Evolutionary conservation across 2,113 vertebrate species (phyloP).

Genomic region (Sylvia atricapilla): DNA sequence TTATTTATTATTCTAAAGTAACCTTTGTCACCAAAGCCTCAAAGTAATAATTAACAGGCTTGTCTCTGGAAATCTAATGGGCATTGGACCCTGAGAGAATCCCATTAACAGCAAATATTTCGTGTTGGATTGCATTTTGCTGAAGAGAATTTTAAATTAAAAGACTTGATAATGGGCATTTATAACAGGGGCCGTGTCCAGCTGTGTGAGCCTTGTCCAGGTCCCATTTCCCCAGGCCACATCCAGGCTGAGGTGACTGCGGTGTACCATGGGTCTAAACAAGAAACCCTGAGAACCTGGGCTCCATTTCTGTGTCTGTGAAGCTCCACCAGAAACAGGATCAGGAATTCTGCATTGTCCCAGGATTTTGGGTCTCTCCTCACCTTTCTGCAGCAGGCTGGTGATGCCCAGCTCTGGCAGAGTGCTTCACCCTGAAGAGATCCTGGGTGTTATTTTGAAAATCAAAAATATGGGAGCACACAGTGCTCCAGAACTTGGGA

Average conservation of each 20-base stretch:
- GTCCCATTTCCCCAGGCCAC: background rate
- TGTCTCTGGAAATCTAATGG: background rate
- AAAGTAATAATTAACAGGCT: background rate
- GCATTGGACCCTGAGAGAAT: background rate
- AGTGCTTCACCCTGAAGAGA: background rate
- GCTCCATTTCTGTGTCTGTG: background rate
- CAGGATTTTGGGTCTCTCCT: background rate
- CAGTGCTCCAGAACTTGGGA: background rate
- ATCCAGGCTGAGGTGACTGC: background rate
- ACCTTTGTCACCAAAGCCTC: background rate
- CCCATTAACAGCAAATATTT: background rate
- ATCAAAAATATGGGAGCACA: background rate
- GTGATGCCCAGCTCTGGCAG: background rate
- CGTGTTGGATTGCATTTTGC: background rate
- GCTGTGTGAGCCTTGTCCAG: too few species aligned
- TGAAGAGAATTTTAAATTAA: background rate
- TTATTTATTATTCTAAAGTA: background rate
- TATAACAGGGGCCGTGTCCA: too few species aligned
- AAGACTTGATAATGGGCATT: too few species aligned
- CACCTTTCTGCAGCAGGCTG: background rate
- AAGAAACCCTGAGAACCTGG: background rate
- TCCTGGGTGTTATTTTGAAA: background rate
- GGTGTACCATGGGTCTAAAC: background rate
- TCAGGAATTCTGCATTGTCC: background rate
- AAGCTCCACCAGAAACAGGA: background rate